These are phyloP conservation scores for Sphaeridia pumilis DNA, from an alignment of 2,888 invertebrate genomes.

Conservation along the genomic window DNA sequence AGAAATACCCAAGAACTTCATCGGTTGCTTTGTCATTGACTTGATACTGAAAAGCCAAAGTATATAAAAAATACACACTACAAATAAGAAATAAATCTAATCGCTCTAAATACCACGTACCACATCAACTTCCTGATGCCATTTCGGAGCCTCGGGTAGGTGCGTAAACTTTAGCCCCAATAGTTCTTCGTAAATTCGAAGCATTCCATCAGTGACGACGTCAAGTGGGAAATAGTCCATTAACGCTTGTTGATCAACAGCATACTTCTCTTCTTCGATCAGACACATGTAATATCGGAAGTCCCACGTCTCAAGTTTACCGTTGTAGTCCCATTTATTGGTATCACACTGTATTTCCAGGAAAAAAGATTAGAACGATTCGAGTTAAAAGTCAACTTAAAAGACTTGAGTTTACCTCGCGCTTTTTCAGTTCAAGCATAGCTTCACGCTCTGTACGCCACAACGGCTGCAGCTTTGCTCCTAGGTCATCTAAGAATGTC, in stretches of 20 bases:
- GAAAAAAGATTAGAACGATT: not conserved
- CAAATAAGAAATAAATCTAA: no score
- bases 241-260: constrained; percentile 43
- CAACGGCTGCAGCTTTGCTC: constrained; percentile 40
- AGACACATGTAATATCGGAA: constrained; percentile 40
- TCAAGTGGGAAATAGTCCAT: constrained; percentile 44
- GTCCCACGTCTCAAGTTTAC: constrained; percentile 43
- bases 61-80: constrained; percentile 1
- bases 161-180: constrained; percentile 41
- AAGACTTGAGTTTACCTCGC: no score
- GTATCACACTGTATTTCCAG: constrained; percentile 44
- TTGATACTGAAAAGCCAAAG: constrained; percentile 38
- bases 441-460: constrained; percentile 40
- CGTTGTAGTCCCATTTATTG: constrained; percentile 40
- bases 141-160: constrained; percentile 40
- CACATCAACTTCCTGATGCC: constrained; percentile 43
- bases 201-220: constrained; percentile 42
- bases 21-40: constrained; percentile 40
- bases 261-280: constrained; percentile 42
- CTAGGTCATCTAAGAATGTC: constrained; percentile 40
- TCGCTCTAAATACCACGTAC: no score
- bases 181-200: constrained; percentile 43
- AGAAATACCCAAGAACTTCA: constrained; percentile 43
- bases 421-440: constrained; percentile 42
- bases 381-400: not conserved